A percentile compares a stretch with the other conserved stretches of the same genome.
Conservation (phyloP, 1,140 invertebrate species). For the Lepidurus apus region DNA sequence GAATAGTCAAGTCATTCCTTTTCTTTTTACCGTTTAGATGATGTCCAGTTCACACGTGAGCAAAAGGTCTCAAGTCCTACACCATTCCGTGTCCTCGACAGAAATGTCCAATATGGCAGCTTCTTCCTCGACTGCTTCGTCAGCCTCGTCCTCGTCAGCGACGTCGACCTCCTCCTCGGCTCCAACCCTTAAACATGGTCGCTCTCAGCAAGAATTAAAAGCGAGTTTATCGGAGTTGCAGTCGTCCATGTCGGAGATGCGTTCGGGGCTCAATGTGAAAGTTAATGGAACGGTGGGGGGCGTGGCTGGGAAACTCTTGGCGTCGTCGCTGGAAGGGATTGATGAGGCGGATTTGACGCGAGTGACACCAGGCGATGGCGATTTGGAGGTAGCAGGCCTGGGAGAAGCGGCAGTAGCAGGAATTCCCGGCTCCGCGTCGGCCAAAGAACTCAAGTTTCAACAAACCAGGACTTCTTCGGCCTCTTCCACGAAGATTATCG, state of each 20-base stretch:
- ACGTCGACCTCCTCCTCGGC: constrained; percentile 24
- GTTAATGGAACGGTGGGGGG: constrained; percentile 12
- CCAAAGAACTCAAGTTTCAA: constrained; percentile 64
- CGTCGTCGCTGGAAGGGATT: constrained; percentile 38
- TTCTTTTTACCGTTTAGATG: background rate
- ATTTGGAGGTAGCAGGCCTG: constrained; percentile 38
- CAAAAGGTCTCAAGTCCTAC: constrained; percentile 28
- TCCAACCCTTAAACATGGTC: constrained; percentile 27
- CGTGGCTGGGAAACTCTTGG: constrained; percentile 43
- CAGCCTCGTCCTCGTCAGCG: constrained; percentile 23
- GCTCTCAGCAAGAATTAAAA: constrained; percentile 50
- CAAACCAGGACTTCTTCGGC: constrained; percentile 70
- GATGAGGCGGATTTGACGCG: background rate
- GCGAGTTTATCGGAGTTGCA: constrained; percentile 68
- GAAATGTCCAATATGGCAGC: constrained; percentile 25
- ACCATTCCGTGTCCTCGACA: constrained; percentile 32
- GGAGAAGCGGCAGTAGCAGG: constrained; percentile 38
- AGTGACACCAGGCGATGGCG: background rate
- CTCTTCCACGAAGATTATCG: constrained; percentile 61
- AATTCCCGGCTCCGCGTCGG: background rate
- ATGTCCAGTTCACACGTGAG: background rate
- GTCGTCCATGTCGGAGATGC: constrained; percentile 71
- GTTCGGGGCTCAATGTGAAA: constrained; percentile 42
- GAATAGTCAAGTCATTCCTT: background rate
- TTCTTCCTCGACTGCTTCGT: constrained; percentile 3